Percentiles rank a stretch among this genome's conserved stretches.
Evolutionary conservation across 2,797 vertebrate genomes (phyloP).

Genomic region (Falco naumanni): DNA sequence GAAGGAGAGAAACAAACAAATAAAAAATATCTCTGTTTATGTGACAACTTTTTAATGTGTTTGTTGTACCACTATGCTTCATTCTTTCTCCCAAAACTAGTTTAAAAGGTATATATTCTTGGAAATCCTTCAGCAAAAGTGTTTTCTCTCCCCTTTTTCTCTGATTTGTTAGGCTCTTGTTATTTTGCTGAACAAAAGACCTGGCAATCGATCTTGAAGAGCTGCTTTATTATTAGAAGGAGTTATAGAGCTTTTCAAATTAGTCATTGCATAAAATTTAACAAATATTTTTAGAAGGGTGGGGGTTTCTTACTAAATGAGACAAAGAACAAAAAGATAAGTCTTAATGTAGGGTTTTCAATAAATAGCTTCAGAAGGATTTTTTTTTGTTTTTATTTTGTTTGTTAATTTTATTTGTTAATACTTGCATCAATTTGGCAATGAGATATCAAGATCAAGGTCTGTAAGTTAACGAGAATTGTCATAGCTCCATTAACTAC

Average conservation of each 20-base stretch:
- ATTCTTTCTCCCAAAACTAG: not conserved
- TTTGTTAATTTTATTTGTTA: not conserved
- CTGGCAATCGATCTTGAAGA: not conserved
- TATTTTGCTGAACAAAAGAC: not conserved
- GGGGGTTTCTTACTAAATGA: not conserved
- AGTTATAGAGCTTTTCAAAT: not conserved
- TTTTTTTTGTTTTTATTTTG: too few relatives aligned
- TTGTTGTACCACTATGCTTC: not conserved
- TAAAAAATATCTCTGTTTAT: slow-evolving; percentile 54
- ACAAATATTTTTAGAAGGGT: not conserved
- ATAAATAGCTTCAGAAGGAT: not conserved
- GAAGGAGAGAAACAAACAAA: slow-evolving; percentile 34
- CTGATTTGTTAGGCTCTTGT: not conserved
- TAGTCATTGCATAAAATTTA: not conserved
- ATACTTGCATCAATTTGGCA: not conserved
- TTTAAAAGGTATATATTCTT: not conserved
- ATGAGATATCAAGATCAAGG: not conserved
- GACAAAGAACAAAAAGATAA: not conserved
- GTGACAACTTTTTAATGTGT: slow-evolving; percentile 33
- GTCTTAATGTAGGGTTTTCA: not conserved
- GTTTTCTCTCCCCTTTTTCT: not conserved
- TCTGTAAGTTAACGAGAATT: not conserved
- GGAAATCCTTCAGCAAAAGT: not conserved
- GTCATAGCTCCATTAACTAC: not conserved
- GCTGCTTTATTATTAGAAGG: not conserved